Percentiles rank a stretch among this genome's conserved stretches.
Evolutionary conservation across 2,888 invertebrate species (phyloP).

Genomic region (Danaus chrysippus): DNA sequence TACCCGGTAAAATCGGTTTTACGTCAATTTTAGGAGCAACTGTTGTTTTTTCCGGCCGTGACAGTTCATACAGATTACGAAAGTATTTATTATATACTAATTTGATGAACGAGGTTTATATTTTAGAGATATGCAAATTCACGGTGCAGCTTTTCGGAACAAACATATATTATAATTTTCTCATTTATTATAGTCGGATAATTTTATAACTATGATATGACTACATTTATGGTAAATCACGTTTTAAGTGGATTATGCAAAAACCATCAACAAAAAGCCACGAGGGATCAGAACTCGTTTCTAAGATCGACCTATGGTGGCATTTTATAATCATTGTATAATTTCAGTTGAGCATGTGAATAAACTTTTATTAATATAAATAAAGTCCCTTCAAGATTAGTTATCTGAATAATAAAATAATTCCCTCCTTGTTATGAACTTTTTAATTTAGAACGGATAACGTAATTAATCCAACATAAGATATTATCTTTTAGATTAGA

Average conservation of each 20-base stretch:
- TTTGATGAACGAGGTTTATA: no score
- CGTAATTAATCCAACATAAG: no score
- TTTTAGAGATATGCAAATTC: no score
- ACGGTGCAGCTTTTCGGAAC: no score
- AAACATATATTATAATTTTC: no score
- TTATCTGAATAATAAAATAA: background rate
- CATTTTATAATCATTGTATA: slow-evolving; percentile 13
- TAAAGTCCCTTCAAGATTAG: background rate
- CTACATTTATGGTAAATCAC: slow-evolving; percentile 14
- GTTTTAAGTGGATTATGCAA: slow-evolving; percentile 18
- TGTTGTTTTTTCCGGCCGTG: no score
- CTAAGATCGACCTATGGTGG: slow-evolving; percentile 8
- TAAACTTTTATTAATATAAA: background rate
- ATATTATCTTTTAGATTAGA: background rate
- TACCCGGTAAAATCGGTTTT: no score
- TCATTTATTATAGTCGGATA: background rate
- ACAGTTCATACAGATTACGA: no score
- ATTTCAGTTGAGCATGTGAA: slow-evolving; percentile 1
- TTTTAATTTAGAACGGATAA: no score
- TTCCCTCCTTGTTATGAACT: background rate
- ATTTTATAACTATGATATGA: slow-evolving; percentile 8
- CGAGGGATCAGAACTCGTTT: slow-evolving; percentile 15
- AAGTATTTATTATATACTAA: no score
- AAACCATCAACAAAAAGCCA: slow-evolving; percentile 17
- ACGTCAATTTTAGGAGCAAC: no score